Evolutionary conservation across 1,140 invertebrate genomes (phyloP).

Genomic region (Eulimnadia texana): DNA sequence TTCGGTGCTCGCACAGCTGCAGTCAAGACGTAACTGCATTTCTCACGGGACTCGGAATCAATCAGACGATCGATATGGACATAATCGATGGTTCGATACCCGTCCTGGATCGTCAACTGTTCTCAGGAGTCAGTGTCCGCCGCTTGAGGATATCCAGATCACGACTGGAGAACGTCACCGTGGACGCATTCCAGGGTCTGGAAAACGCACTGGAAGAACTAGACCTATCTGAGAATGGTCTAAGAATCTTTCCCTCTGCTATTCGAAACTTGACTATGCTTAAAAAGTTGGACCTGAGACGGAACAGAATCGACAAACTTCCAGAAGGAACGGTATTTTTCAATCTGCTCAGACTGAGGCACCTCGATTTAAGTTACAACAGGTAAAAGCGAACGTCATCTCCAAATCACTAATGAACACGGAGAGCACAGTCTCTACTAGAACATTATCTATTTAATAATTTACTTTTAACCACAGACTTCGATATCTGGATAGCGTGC

Average conservation of each 20-base stretch:
- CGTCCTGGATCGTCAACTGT: not conserved
- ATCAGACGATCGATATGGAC: constrained; percentile 4
- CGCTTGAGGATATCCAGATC: not conserved
- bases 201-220: constrained; percentile 22
- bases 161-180: constrained; percentile 18
- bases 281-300: constrained; percentile 24
- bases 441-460: not conserved
- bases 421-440: not conserved
- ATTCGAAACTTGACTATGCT: constrained; percentile 16
- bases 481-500: constrained; percentile 9
- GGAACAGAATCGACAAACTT: constrained; percentile 22
- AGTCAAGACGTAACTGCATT: not conserved
- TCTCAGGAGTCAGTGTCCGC: not conserved
- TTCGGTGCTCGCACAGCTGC: not conserved
- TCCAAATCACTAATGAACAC: not conserved
- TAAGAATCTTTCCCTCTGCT: constrained; percentile 17
- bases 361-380: constrained; percentile 20
- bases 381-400: not conserved
- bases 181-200: constrained; percentile 22
- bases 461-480: not conserved
- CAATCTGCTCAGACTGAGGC: constrained; percentile 5
- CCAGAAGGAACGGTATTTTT: constrained; percentile 15
- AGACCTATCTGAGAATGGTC: constrained; percentile 24
- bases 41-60: not conserved
- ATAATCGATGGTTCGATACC: not conserved